Evolutionary conservation across 2,797 vertebrate genomes (phyloP), one percentile per base, ranked within the genome.

Genomic region (Melanitta fusca): DNA sequence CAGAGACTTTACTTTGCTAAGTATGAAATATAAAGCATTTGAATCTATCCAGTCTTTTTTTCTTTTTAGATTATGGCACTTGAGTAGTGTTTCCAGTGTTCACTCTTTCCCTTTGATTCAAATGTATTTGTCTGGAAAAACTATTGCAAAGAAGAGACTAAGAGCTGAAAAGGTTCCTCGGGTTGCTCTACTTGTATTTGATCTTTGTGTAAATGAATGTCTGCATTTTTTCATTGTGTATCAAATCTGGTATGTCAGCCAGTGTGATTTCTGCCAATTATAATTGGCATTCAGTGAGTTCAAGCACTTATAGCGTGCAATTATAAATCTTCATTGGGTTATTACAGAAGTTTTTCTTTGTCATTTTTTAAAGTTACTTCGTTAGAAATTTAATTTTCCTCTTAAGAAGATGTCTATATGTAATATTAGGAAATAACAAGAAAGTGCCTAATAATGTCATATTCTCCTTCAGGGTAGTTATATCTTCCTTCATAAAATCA

Each of bases 321-420:
- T 95, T 95, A 85, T 64, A 78, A 88, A 61, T 88, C 64, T 72
- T 92, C 61, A 54, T 91, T 95, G 83, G 21, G 18, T 83, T 92
- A 57, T 91, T 92, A 74, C 1, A 57, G 19, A 73, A 85, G 25
- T 38, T 91, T 77, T 91, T 15, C 16, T 41, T 22, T 57, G n/a
- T 66, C 57, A 70, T 69, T 89, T 87, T 9, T 84, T 79, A 73
- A 91, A 89, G 41, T 87, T 80, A 66, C 45, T 72, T 87, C 75
- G 21, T 68, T 91, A 53, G 53, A 82, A 92, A 83, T 75, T 32
- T 61, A 32, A 49, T 71, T 93, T 92, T 91, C 12, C 7, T 75
- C 30, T 84, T 36, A 75, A 45, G 30, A 85, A 58, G 11, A 41
- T 93, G 27, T 45, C 34, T 65, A 7, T 49, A 41, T 41, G 5